Evolutionary conservation across 1,140 invertebrate species (phyloP).

Genomic region (Hycleus phaleratus): DNA sequence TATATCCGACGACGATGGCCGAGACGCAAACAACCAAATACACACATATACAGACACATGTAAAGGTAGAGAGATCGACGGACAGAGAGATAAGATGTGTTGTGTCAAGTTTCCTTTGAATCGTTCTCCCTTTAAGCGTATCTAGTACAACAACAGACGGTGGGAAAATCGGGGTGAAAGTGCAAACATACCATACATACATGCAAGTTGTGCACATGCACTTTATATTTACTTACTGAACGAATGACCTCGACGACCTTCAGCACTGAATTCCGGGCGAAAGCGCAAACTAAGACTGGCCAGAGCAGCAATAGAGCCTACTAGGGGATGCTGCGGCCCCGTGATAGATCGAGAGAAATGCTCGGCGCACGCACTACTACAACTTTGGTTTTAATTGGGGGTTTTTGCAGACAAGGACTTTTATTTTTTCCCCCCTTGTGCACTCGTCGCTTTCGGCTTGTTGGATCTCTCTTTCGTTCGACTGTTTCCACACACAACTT

Average conservation of each 20-base stretch:
- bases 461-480: not conserved
- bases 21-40: constrained; percentile 2
- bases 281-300: constrained; percentile 37
- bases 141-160: not conserved
- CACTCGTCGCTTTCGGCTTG: not conserved
- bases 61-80: too few relatives aligned
- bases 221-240: constrained; percentile 22
- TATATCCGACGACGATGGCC: constrained; percentile 9
- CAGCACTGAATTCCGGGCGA: constrained; percentile 27
- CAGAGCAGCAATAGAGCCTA: constrained; percentile 34
- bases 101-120: too few relatives aligned
- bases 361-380: constrained; percentile 41
- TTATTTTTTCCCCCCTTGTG: constrained; percentile 18
- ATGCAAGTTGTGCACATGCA: constrained; percentile 24
- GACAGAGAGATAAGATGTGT: too few relatives aligned
- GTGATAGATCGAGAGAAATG: constrained; percentile 42
- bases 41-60: not conserved
- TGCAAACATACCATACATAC: constrained; percentile 21
- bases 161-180: constrained; percentile 21
- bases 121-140: not conserved
- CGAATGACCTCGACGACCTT: constrained; percentile 30
- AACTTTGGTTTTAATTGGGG: constrained; percentile 41
- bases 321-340: constrained; percentile 38
- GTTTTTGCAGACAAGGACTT: constrained; percentile 37
- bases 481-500: not conserved